Percentiles rank a stretch among this genome's conserved stretches.
These are phyloP conservation scores for Dichetophora obliterata DNA, from an alignment of 2,888 invertebrate species.

Conservation along the genomic window DNA sequence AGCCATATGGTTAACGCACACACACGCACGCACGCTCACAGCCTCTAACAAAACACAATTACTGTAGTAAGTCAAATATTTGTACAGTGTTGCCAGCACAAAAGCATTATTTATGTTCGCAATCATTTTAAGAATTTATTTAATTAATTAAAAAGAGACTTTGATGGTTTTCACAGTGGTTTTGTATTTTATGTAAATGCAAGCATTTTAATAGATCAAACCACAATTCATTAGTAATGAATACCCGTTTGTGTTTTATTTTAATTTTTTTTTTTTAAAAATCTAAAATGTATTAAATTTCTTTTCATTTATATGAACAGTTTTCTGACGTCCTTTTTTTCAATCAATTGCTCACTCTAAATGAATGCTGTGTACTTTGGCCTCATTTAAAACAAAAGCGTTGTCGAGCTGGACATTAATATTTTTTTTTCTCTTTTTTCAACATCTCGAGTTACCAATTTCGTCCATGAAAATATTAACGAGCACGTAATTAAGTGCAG, in stretches of 20 bases:
- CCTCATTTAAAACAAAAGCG: neutral
- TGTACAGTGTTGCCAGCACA: conserved; percentile 2
- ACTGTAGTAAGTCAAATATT: neutral
- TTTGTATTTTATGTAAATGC: neutral
- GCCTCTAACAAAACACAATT: neutral
- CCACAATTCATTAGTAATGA: conserved; percentile 14
- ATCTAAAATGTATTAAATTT: neutral
- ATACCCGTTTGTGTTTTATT: neutral
- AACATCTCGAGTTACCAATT: too few relatives aligned
- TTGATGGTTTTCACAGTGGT: neutral
- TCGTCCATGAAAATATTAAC: too few relatives aligned
- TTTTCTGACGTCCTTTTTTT: neutral
- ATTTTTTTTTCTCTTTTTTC: too few relatives aligned
- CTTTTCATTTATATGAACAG: neutral
- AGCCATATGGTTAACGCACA: neutral
- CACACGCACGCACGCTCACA: neutral
- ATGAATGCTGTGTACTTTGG: neutral
- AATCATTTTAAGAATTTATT: neutral
- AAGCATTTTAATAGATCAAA: neutral
- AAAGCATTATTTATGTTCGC: neutral
- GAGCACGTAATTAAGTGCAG: too few relatives aligned
- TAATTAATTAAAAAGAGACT: conserved; percentile 13
- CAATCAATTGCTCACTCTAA: neutral
- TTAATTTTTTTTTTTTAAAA: neutral
- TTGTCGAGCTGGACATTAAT: too few relatives aligned